Base-by-base conservation (phyloP, 2,797 vertebrate species). In the Gastrophryne carolinensis region DNA sequence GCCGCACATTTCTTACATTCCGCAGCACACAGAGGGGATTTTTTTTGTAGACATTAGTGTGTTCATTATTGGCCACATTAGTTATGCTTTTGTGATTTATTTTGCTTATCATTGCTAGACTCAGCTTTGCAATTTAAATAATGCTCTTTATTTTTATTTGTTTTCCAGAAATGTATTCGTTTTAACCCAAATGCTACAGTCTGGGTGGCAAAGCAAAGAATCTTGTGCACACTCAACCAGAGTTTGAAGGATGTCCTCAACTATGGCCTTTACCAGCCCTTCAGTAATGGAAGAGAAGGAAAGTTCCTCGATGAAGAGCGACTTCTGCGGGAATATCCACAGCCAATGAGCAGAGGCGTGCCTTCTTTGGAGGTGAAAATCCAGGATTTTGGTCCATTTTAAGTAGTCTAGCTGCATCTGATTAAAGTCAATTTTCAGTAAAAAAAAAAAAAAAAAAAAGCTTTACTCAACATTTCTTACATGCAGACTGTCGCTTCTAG, bases 231-330 rank as follows among this genome's bases (percentile, higher is more conserved):
- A 0, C 84, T 99, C 32, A 98, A 90, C 54, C 95, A 97, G 87
- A 95, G 93, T 75, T 87, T 98, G 84, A 96, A 96, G 81, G 97
- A 98, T 10, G 94, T 95, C 30, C 92, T 99, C 47, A 99, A 99
- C 87, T 98, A 98, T 0, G 97, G 97, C 2, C 90, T 99, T 2
- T 98, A 98, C 87, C 97, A 99, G 82, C 93, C 95, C 0, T 91
- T 95, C 2, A 92, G 87, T 87, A 88, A 93, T 0, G 95, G 94
- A 5, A 88, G 93, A 3, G 93, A 95, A 0, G 95, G 97, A 3
- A 95, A 94, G 82, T 99, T 98, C 82, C 83, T 99, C 89, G 97
- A 98, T 0, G 97, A 99, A 71, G 96, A 98, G 23, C 87, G 92
- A 12, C 82, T 95, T 23, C 87, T 98, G 0, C 87, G 93, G 30